A percentile compares a stretch with the other conserved stretches of the same genome.
Conservation (phyloP, 2,797 vertebrate species). For the Agapornis canus region DNA sequence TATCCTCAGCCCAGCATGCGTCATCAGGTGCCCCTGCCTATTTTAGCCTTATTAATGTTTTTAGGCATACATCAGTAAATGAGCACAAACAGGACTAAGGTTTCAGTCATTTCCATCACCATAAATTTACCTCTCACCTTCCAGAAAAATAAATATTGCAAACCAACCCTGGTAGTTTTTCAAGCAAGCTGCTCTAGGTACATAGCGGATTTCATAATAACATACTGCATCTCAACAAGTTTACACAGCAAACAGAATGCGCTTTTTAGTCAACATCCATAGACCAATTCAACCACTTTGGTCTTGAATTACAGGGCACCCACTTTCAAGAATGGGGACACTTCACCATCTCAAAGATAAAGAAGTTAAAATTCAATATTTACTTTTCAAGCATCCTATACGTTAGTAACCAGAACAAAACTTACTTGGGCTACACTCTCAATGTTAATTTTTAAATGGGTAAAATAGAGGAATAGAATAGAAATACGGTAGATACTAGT, state of each 20-base stretch:
- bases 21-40: constrained; percentile 81
- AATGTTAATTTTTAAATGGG: not conserved
- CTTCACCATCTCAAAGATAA: not conserved
- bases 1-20: constrained; percentile 81
- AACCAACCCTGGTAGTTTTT: constrained; percentile 54
- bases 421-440: not conserved
- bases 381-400: not conserved
- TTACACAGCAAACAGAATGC: constrained; percentile 24
- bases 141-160: constrained; percentile 64
- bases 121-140: constrained; percentile 63
- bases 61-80: constrained; percentile 84
- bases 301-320: constrained; percentile 33
- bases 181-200: constrained; percentile 59
- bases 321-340: not conserved
- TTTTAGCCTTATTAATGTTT: constrained; percentile 86
- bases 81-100: constrained; percentile 68
- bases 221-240: constrained; percentile 3
- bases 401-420: not conserved
- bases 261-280: not conserved
- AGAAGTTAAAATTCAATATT: constrained; percentile 10
- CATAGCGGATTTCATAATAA: constrained; percentile 57
- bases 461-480: not conserved
- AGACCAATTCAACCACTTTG: not conserved
- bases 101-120: constrained; percentile 77
- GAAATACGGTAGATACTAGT: not conserved